These are phyloP conservation scores for Agapornis roseicollis DNA, from an alignment of 2,113 vertebrate genomes.

Conservation along the genomic window DNA sequence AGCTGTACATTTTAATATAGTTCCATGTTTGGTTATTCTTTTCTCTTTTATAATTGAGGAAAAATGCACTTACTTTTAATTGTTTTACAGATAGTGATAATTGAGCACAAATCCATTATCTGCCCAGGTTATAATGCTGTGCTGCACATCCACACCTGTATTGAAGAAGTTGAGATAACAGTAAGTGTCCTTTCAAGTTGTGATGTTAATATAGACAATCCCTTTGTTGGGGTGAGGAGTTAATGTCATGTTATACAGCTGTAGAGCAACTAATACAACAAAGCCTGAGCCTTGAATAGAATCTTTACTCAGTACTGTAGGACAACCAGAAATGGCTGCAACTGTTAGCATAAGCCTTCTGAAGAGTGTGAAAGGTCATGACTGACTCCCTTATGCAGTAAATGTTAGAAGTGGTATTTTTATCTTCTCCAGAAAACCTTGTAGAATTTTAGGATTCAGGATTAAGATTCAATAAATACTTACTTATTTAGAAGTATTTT, in stretches of 20 bases:
- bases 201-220: neutral
- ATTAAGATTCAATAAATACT: neutral
- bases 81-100: conserved; percentile 93
- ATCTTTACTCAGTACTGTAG: neutral
- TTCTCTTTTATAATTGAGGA: neutral
- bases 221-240: neutral
- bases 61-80: neutral
- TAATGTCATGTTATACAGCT: neutral
- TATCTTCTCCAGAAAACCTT: neutral
- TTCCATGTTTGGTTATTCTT: neutral
- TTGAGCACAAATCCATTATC: conserved; percentile 99
- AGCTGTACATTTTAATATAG: neutral
- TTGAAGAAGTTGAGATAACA: conserved; percentile 98
- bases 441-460: neutral
- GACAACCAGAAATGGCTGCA: neutral
- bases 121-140: conserved; percentile 99
- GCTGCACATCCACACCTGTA: conserved; percentile 98
- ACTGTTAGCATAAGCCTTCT: neutral
- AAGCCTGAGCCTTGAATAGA: neutral
- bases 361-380: neutral
- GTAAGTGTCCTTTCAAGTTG: conserved; percentile 76
- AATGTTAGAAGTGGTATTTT: neutral
- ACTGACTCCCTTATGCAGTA: neutral
- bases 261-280: neutral
- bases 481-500: neutral